These are phyloP conservation scores for Meloidogyne chitwoodi DNA, from an alignment of 1,140 invertebrate species.

Conservation along the genomic window DNA sequence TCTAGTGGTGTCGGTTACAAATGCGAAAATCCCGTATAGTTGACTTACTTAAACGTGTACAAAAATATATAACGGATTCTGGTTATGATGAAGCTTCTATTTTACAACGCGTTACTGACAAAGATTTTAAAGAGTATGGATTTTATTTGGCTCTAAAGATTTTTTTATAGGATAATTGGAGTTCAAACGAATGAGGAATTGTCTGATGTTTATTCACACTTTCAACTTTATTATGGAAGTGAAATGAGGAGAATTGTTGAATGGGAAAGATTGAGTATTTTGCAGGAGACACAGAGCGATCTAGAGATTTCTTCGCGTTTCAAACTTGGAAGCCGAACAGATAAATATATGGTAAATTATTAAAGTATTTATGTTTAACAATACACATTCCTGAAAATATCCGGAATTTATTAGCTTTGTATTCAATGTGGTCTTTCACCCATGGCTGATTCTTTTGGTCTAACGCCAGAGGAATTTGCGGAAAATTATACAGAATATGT, in stretches of 20 bases:
- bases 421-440: conserved; percentile 45
- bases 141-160: neutral
- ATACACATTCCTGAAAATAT: neutral
- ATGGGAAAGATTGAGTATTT: conserved; percentile 32
- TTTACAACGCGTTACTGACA: conserved; percentile 35
- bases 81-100: conserved; percentile 5
- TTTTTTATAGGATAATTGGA: conserved; percentile 25
- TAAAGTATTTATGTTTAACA: neutral
- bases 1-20: conserved; percentile 40
- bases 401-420: conserved; percentile 23
- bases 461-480: conserved; percentile 90
- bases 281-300: conserved; percentile 62
- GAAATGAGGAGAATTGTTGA: conserved; percentile 36
- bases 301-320: conserved; percentile 67
- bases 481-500: conserved; percentile 87
- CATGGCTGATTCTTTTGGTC: conserved; percentile 70
- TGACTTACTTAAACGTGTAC: conserved; percentile 26
- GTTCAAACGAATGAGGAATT: conserved; percentile 42
- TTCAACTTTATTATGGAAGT: conserved; percentile 43
- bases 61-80: conserved; percentile 13
- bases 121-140: conserved; percentile 31
- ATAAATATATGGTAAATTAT: conserved; percentile 69
- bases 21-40: conserved; percentile 23
- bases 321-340: conserved; percentile 79
- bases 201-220: conserved; percentile 40